Evolutionary conservation across 2,888 invertebrate species (phyloP).

Genomic region (Adineta ricciae): DNA sequence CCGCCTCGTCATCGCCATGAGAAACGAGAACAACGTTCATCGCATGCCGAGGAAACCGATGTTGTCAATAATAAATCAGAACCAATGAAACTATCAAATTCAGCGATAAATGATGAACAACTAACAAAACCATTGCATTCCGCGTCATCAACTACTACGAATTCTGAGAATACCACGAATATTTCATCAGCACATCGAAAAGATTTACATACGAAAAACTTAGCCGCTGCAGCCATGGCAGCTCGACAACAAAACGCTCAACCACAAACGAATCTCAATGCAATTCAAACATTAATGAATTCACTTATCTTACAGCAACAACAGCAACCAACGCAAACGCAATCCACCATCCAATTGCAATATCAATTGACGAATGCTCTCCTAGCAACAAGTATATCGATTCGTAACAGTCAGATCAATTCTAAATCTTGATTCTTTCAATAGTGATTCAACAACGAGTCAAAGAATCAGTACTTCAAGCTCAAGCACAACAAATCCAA

Average conservation of each 20-base stretch:
- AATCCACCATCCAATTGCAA: not conserved
- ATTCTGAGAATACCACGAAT: not conserved
- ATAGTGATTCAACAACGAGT: not conserved
- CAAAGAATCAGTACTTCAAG: not conserved
- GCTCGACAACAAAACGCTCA: not conserved
- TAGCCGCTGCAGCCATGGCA: not conserved
- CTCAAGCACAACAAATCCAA: conserved; percentile 7
- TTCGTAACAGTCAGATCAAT: no score
- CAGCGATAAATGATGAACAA: not conserved
- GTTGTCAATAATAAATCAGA: not conserved
- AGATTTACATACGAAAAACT: not conserved
- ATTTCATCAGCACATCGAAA: not conserved
- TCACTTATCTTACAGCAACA: not conserved
- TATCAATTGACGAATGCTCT: not conserved
- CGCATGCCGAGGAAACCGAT: not conserved
- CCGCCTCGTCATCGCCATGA: not conserved
- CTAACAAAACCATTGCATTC: not conserved
- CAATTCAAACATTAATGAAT: not conserved
- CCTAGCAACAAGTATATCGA: not conserved
- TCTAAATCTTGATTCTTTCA: not conserved
- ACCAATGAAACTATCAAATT: not conserved
- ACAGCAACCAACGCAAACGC: not conserved
- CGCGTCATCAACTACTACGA: not conserved
- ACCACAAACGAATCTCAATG: not conserved
- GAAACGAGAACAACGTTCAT: not conserved